A percentile compares a stretch with the other conserved stretches of the same genome.
phyloP scores from a whole-genome alignment of 2,113 vertebrate genomes.

The Anoplopoma fimbria region DNA sequence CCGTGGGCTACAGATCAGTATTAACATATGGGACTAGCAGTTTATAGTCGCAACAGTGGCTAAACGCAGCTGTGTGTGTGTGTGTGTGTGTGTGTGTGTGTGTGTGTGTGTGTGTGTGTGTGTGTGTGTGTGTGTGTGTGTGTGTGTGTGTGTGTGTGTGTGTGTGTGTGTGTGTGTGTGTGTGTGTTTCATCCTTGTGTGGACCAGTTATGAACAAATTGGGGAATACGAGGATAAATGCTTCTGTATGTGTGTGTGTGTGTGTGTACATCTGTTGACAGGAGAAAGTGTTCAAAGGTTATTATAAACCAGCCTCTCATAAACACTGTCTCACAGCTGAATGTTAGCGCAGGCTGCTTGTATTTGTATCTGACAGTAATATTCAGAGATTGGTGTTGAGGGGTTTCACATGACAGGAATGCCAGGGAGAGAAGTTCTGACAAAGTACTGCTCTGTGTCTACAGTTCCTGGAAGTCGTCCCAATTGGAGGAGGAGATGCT shows the following conservation, averaged over 20 bases:
- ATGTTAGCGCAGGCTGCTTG: neutral
- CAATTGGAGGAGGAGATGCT: neutral
- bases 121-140: neutral
- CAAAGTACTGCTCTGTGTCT: neutral
- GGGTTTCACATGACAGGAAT: neutral
- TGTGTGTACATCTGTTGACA: neutral
- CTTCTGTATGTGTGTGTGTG: neutral
- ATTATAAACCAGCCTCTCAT: neutral
- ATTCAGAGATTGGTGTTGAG: neutral
- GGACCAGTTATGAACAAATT: neutral
- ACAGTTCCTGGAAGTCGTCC: neutral
- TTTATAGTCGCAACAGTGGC: conserved; percentile 47
- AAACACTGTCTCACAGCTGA: neutral
- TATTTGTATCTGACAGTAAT: neutral
- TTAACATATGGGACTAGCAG: conserved; percentile 69
- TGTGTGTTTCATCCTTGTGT: neutral
- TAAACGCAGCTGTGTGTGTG: conserved; percentile 10
- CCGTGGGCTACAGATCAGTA: conserved; percentile 62
- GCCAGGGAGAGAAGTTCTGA: neutral
- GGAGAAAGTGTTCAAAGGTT: neutral
- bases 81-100: conserved; percentile 2
- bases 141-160: neutral
- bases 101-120: neutral
- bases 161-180: neutral
- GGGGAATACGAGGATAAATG: neutral